Evolutionary conservation across 2,888 invertebrate species (phyloP).

Genomic region (Chymomyza fuscimana): DNA sequence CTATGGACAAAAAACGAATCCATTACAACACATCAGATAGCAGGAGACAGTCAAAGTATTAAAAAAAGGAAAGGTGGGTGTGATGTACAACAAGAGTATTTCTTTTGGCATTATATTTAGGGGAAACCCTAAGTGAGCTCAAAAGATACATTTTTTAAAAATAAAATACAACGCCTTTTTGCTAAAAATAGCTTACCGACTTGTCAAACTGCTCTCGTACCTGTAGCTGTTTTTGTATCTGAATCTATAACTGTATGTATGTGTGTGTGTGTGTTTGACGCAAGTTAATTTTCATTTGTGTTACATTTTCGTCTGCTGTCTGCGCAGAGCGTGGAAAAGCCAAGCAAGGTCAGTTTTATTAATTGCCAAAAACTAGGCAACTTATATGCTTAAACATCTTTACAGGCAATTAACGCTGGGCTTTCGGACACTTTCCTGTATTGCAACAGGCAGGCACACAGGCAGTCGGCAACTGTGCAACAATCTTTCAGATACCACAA

Average conservation of each 20-base stretch:
- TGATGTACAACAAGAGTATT: no score
- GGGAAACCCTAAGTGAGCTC: no score
- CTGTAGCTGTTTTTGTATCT: constrained; percentile 6
- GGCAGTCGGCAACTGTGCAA: neutral
- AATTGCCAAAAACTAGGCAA: constrained; percentile 47
- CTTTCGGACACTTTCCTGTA: constrained; percentile 66
- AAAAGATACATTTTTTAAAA: no score
- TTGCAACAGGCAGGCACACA: constrained; percentile 45
- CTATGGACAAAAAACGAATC: no score
- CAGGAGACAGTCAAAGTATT: no score
- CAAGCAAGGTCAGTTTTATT: constrained; percentile 67
- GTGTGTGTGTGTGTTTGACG: constrained; percentile 8
- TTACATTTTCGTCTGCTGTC: constrained; percentile 40
- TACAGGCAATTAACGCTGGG: constrained; percentile 69
- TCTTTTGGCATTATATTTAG: no score
- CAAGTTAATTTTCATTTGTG: constrained; percentile 42
- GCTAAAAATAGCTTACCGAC: no score
- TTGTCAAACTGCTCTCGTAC: no score
- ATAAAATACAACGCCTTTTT: no score
- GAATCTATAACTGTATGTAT: neutral
- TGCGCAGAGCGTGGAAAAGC: constrained; percentile 47
- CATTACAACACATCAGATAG: no score
- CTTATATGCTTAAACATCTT: constrained; percentile 60
- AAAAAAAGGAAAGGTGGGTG: no score
- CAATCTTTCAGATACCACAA: neutral